Evolutionary conservation across 2,888 invertebrate genomes (phyloP).

Genomic region (Cephalotes varians): DNA sequence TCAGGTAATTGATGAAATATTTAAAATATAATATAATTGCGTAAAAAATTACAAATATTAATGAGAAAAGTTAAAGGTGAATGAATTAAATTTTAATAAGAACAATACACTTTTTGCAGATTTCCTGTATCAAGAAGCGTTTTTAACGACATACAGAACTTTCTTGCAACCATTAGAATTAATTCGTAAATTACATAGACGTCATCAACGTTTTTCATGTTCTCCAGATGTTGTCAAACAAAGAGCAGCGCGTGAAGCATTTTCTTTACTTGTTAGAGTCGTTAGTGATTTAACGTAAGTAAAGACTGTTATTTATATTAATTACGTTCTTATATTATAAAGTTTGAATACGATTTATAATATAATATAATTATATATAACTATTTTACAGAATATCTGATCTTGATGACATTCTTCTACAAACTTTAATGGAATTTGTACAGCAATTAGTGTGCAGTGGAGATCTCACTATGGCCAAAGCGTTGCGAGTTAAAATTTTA

Average conservation of each 20-base stretch:
- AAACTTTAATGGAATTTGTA: constrained; percentile 96
- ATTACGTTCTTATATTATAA: background rate
- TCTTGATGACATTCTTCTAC: constrained; percentile 92
- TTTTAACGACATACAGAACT: constrained; percentile 98
- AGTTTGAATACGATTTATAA: background rate
- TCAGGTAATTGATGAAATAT: constrained; percentile 83
- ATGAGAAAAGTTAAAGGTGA: background rate
- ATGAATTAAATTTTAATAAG: constrained; percentile 6
- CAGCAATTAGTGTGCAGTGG: constrained; percentile 97
- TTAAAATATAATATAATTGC: background rate
- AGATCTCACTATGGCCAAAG: constrained; percentile 96
- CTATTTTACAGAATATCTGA: constrained; percentile 93
- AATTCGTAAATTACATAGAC: constrained; percentile 93
- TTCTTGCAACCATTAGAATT: constrained; percentile 96
- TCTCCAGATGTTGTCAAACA: constrained; percentile 90
- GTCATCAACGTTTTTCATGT: constrained; percentile 92
- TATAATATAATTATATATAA: background rate
- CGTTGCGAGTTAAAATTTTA: constrained; percentile 95
- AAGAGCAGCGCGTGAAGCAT: constrained; percentile 94
- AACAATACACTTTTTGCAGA: constrained; percentile 86
- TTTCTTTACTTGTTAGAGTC: constrained; percentile 96
- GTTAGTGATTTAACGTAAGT: constrained; percentile 98
- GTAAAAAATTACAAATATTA: background rate
- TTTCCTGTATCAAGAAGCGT: constrained; percentile 98
- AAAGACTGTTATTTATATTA: background rate